These are phyloP conservation scores for Drosophila kanapiae DNA, from an alignment of 1,140 invertebrate species.

Conservation along the genomic window DNA sequence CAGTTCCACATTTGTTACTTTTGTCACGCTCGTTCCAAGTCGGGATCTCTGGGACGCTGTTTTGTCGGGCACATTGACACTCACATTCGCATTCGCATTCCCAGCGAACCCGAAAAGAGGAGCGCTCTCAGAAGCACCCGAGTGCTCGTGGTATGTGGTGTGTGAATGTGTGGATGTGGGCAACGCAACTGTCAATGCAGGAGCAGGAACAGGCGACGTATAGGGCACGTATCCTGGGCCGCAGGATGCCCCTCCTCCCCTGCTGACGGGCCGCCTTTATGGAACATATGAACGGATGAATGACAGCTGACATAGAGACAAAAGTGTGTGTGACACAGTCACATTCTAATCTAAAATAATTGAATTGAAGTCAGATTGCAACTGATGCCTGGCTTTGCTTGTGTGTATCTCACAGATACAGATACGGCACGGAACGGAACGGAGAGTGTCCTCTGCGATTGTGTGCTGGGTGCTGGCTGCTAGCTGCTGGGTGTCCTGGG, in stretches of 20 bases:
- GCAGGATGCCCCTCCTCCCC: slow-evolving; percentile 26
- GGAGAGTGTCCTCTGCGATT: slow-evolving; percentile 10
- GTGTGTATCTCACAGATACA: slow-evolving; percentile 49
- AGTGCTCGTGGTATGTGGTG: not conserved
- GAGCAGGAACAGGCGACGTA: slow-evolving; percentile 51
- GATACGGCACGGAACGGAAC: slow-evolving; percentile 21
- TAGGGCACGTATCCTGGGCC: slow-evolving; percentile 73
- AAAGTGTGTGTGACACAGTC: slow-evolving; percentile 80
- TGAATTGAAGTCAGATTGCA: slow-evolving; percentile 84
- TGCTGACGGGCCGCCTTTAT: slow-evolving; percentile 36
- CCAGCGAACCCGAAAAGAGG: slow-evolving; percentile 28
- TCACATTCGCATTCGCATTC: slow-evolving; percentile 4
- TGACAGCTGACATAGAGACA: slow-evolving; percentile 83
- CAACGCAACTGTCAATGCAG: slow-evolving; percentile 39
- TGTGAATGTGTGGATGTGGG: slow-evolving; percentile 1
- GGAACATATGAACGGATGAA: slow-evolving; percentile 78
- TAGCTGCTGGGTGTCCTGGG: slow-evolving; percentile 13
- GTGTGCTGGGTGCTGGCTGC: slow-evolving; percentile 21
- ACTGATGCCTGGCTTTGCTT: slow-evolving; percentile 65
- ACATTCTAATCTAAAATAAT: slow-evolving; percentile 84
- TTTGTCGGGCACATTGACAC: slow-evolving; percentile 31
- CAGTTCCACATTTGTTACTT: slow-evolving; percentile 51
- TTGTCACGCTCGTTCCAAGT: slow-evolving; percentile 56
- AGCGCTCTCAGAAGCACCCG: slow-evolving; percentile 6
- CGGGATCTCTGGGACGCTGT: slow-evolving; percentile 45